These are phyloP conservation scores for Acleris emargana DNA, from an alignment of 2,888 invertebrate genomes.

Conservation along the genomic window DNA sequence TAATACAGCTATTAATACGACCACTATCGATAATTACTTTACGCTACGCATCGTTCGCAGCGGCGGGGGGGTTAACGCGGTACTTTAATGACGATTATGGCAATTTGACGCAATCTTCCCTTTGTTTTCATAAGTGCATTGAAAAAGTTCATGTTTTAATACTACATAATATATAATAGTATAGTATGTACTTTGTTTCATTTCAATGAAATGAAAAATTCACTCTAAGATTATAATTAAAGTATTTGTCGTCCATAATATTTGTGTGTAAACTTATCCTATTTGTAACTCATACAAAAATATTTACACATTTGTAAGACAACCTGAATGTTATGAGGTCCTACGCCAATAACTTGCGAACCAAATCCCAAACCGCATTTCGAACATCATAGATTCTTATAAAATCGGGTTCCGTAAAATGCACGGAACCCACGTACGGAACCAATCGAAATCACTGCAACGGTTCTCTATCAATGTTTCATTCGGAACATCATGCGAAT, in stretches of 20 bases:
- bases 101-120: too few species aligned
- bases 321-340: not conserved
- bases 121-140: too few species aligned
- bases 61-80: constrained; percentile 23
- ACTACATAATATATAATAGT: too few species aligned
- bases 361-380: constrained; percentile 30
- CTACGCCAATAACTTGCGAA: constrained; percentile 15
- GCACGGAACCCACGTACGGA: constrained; percentile 48
- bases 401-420: constrained; percentile 55
- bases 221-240: too few species aligned
- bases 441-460: constrained; percentile 69
- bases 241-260: too few species aligned
- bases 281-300: too few species aligned
- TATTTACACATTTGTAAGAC: not conserved
- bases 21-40: constrained; percentile 65
- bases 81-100: not conserved
- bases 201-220: too few species aligned
- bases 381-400: constrained; percentile 35
- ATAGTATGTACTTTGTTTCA: too few species aligned
- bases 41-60: constrained; percentile 40
- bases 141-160: too few species aligned
- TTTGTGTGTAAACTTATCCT: too few species aligned
- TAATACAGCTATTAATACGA: constrained; percentile 66
- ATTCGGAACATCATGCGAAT: constrained; percentile 42
- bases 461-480: constrained; percentile 57